These are phyloP conservation scores for Corythornis cristatus DNA, from an alignment of 2,113 vertebrate genomes.

Conservation along the genomic window DNA sequence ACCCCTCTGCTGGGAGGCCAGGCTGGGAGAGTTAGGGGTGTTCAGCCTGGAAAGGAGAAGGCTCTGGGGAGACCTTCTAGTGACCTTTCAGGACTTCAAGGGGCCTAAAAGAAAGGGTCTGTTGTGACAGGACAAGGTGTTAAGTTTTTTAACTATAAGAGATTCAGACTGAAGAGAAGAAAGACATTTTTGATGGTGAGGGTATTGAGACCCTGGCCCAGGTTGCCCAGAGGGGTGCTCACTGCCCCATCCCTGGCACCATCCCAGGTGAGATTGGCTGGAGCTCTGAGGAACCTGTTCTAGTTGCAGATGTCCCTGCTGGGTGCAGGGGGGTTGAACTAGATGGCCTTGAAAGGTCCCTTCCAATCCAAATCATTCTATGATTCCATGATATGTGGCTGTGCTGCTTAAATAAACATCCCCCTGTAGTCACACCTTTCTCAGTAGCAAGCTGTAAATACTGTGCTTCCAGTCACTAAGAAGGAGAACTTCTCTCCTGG, in stretches of 20 bases:
- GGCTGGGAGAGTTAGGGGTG: not conserved
- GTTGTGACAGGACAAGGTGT: not conserved
- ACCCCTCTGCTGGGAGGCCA: not conserved
- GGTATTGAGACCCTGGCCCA: not conserved
- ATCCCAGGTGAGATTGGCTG: not conserved
- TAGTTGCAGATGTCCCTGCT: not conserved
- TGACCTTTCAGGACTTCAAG: not conserved
- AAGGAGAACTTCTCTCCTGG: conserved; percentile 2
- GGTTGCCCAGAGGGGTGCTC: not conserved
- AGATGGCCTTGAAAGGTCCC: not conserved
- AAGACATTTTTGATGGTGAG: not conserved
- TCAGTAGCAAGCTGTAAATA: not conserved
- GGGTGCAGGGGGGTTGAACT: not conserved
- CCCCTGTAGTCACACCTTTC: not conserved
- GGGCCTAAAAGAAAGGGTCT: not conserved
- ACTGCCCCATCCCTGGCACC: not conserved
- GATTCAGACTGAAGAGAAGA: not conserved
- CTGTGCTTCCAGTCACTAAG: conserved; percentile 6
- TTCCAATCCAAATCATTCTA: not conserved
- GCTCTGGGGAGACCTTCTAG: not conserved
- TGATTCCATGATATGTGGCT: not conserved
- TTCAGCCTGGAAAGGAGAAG: not conserved
- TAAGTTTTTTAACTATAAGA: not conserved
- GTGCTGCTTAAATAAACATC: not conserved
- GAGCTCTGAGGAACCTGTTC: not conserved